These are phyloP conservation scores for Caenorhabditis latens DNA, from an alignment of 1,140 invertebrate species.

Conservation along the genomic window DNA sequence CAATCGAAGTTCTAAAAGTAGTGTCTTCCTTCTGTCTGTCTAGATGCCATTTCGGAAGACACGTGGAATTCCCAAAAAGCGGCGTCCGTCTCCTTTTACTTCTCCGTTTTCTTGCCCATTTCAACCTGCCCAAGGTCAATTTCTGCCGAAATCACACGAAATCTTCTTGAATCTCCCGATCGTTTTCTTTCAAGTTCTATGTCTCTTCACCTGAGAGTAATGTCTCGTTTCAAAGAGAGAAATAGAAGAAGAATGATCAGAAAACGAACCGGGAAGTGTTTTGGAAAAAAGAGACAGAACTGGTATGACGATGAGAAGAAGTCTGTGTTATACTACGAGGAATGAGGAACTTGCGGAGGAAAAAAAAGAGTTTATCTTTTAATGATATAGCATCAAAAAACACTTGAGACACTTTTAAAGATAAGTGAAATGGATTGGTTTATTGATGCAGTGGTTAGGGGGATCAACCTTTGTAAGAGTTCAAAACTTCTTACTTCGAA, in stretches of 20 bases:
- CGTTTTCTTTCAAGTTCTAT: neutral
- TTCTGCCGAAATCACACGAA: conserved; percentile 50
- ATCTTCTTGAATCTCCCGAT: neutral
- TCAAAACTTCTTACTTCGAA: too few relatives aligned
- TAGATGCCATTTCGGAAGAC: neutral
- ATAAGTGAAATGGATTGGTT: neutral
- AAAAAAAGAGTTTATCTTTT: neutral
- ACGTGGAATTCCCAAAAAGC: conserved; percentile 16
- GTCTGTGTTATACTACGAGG: neutral
- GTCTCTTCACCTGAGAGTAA: neutral
- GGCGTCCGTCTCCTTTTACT: too few relatives aligned
- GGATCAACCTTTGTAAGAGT: too few relatives aligned
- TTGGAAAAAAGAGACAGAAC: conserved; percentile 1
- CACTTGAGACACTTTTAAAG: neutral
- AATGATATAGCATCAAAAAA: neutral
- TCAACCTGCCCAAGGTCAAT: conserved; percentile 3
- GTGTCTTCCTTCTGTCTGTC: neutral
- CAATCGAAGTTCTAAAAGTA: too few relatives aligned
- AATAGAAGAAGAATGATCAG: conserved; percentile 43
- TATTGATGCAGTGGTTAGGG: neutral
- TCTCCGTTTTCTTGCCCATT: too few relatives aligned
- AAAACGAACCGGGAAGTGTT: conserved; percentile 50
- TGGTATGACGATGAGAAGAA: conserved; percentile 17
- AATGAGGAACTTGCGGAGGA: neutral
- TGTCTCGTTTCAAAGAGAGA: neutral